Evolutionary conservation across 92 coral and sea anemone species (phyloP).

Genomic region (Desmophyllum pertusum): DNA sequence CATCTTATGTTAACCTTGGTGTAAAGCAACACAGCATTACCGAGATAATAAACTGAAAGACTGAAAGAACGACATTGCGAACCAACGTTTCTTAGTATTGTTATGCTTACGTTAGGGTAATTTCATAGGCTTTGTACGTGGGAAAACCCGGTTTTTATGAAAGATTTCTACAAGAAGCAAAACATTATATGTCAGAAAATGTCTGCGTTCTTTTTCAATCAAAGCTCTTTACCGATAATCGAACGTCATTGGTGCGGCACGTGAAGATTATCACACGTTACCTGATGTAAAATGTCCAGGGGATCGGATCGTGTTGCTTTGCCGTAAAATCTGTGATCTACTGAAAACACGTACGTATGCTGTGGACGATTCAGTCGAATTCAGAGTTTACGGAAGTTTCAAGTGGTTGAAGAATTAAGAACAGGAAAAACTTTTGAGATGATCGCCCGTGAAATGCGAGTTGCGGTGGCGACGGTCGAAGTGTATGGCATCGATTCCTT

Average conservation of each 20-base stretch:
- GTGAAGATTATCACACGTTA: too few species aligned
- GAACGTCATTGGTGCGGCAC: conserved; percentile 13
- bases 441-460: neutral
- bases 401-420: neutral
- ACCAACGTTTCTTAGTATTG: neutral
- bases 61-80: neutral
- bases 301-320: neutral
- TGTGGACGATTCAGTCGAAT: neutral
- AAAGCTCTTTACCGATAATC: neutral
- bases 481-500: conserved; percentile 17
- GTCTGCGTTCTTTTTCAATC: neutral
- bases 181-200: neutral
- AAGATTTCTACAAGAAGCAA: neutral
- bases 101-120: too few species aligned
- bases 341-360: conserved; percentile 8
- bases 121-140: too few species aligned
- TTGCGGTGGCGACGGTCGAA: conserved; percentile 6
- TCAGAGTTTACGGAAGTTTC: neutral
- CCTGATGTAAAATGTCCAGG: too few species aligned
- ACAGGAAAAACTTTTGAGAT: conserved; percentile 7
- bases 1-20: too few species aligned
- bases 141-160: conserved; percentile 7
- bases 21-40: too few species aligned
- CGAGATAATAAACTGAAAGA: too few species aligned
- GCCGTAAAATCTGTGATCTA: neutral